Evolutionary conservation across 2,888 invertebrate species (phyloP), one percentile per base, ranked within the genome.

Genomic region (Labia minor): DNA sequence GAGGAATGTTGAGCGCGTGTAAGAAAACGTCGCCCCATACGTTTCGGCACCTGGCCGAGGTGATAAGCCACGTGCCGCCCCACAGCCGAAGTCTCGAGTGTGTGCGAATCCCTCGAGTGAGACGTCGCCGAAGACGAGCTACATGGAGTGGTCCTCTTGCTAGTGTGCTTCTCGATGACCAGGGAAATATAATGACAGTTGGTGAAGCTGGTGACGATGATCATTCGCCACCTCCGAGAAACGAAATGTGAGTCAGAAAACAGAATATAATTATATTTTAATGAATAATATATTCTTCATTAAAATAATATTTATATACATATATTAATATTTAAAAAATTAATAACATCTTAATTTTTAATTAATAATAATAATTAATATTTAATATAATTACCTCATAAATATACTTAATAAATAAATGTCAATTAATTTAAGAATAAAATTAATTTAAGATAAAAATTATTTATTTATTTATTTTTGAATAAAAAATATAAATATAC

Each of bases 1-100:
- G 26, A 49, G 49, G 49, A 49, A 49, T 49, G 49, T 49, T 49
- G 49, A 49, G n/a, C 49, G 49, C 49, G 49, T 49, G n/a, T 49
- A 49, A 49, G 16, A 49, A 49, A 49, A 49, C 49, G 49, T 16
- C 49, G 4, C n/a, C 49, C n/a, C 49, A 49, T 14, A 49, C 49
- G 16, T 49, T 49, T 14, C 49, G 49, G 49, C 49, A 49, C n/a
- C 4, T 49, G 2, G 49, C 49, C 49, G 49, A 49, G 49, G 49
- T 49, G 49, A 49, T 49, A 10, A 49, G 49, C 49, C 49, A 49
- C 49, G 49, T 49, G 8, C 49, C 49, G 2, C 49, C 49, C 3
- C 49, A 49, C 16, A 49, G 49, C 14, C 49, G 49, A n/a, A 49
- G 49, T 14, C 49, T 49, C 16, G 49, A 49, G n/a, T 10, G 49